Percentiles rank a stretch among this genome's conserved stretches.
Conservation (phyloP, 2,113 vertebrate species). For the Ophthalmotilapia sp. region DNA sequence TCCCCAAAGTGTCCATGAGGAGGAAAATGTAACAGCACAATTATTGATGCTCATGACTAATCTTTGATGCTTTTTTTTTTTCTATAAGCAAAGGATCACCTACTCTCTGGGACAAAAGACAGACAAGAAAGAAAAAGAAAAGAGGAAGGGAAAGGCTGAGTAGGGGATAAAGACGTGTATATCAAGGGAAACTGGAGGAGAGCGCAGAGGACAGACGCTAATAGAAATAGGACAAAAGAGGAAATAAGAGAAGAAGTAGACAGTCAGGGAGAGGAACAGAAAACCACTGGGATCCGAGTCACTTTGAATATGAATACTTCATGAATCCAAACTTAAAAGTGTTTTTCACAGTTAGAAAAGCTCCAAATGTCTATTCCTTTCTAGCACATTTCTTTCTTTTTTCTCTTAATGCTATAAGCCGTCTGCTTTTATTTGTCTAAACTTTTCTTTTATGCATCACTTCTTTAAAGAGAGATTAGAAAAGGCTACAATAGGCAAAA, state of each 20-base stretch:
- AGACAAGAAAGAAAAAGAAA: not conserved
- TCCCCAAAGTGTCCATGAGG: not conserved
- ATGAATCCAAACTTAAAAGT: constrained; percentile 8
- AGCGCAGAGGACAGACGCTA: not conserved
- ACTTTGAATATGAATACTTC: constrained; percentile 9
- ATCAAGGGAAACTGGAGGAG: constrained; percentile 32
- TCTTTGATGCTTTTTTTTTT: not conserved
- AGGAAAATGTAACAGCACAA: not conserved
- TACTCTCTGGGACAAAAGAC: not conserved
- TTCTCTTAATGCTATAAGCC: not conserved
- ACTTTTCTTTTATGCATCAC: not conserved
- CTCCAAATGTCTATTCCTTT: not conserved
- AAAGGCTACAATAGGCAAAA: not conserved
- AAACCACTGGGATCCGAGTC: not conserved
- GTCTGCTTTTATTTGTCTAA: not conserved
- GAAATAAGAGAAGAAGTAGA: constrained; percentile 8
- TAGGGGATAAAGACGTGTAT: not conserved
- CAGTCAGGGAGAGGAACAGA: not conserved
- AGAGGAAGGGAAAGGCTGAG: not conserved
- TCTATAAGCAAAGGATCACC: not conserved
- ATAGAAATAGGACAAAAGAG: constrained; percentile 22
- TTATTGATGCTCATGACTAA: constrained; percentile 13
- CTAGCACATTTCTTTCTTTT: not conserved
- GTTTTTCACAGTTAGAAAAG: not conserved
- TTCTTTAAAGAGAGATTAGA: not conserved